Evolutionary conservation across 1,140 invertebrate species (phyloP).

Genomic region (Aphelenchoides besseyi): DNA sequence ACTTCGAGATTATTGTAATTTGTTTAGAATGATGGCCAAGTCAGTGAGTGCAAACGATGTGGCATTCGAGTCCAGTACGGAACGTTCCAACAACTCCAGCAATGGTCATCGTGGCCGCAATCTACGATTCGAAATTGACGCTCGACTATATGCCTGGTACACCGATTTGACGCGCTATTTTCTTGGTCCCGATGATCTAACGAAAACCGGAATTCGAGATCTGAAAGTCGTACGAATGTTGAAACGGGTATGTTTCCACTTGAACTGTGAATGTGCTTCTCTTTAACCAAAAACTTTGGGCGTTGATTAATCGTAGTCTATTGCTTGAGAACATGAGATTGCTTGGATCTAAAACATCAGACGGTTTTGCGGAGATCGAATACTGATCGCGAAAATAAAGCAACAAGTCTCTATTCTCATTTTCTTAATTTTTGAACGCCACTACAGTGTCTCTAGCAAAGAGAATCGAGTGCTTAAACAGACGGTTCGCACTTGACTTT

Average conservation of each 20-base stretch:
- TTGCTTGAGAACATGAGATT: too few relatives aligned
- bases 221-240: neutral
- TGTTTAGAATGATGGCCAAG: constrained; percentile 6
- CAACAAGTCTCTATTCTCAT: too few relatives aligned
- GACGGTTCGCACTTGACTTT: neutral
- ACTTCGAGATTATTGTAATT: neutral
- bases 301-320: too few relatives aligned
- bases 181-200: neutral
- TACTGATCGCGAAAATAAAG: too few relatives aligned
- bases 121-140: neutral
- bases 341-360: too few relatives aligned
- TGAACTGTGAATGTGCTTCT: neutral
- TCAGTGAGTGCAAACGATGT: neutral
- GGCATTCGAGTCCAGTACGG: neutral
- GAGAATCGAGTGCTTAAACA: neutral
- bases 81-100: neutral
- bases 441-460: too few relatives aligned
- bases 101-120: neutral
- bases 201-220: neutral
- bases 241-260: neutral
- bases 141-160: neutral
- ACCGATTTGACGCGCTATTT: neutral
- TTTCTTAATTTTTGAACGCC: too few relatives aligned
- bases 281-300: too few relatives aligned
- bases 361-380: too few relatives aligned